Evolutionary conservation across 1,140 invertebrate genomes (phyloP).

Genomic region (Ctenoplectra terminalis): DNA sequence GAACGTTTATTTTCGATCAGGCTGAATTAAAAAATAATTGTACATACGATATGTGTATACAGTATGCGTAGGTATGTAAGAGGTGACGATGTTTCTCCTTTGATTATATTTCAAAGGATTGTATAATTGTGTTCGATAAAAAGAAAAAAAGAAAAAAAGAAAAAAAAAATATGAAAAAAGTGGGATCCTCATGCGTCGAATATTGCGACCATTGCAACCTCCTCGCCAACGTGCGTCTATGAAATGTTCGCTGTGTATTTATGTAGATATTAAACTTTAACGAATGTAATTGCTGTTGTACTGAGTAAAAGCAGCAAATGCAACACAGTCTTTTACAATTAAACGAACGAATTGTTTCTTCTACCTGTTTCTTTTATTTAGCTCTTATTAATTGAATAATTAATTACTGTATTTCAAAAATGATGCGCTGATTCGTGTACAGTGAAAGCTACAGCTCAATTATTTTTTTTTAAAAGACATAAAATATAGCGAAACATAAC

Average conservation of each 20-base stretch:
- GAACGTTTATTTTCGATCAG: neutral
- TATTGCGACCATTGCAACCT: neutral
- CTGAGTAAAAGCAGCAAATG: constrained; percentile 7
- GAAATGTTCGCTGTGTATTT: constrained; percentile 33
- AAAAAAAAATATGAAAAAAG: too few species aligned
- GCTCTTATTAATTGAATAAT: too few species aligned
- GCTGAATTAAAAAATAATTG: constrained; percentile 12
- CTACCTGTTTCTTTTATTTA: neutral
- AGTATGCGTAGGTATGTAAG: neutral
- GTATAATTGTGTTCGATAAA: neutral
- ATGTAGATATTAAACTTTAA: constrained; percentile 38
- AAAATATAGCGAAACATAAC: too few species aligned
- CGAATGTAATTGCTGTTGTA: constrained; percentile 34
- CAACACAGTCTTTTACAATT: constrained; percentile 24
- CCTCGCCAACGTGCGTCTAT: neutral
- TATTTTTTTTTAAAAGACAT: too few species aligned
- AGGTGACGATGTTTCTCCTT: neutral
- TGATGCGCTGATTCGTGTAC: too few species aligned
- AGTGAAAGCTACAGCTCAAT: too few species aligned
- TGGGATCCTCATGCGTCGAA: neutral
- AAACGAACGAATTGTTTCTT: neutral
- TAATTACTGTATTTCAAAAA: neutral
- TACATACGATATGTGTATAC: constrained; percentile 4
- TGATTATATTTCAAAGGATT: constrained; percentile 14
- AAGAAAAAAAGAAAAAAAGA: neutral